Evolutionary conservation across 2,113 vertebrate genomes (phyloP), one percentile per base, ranked within the genome.

Genomic region (Vombatus ursinus): DNA sequence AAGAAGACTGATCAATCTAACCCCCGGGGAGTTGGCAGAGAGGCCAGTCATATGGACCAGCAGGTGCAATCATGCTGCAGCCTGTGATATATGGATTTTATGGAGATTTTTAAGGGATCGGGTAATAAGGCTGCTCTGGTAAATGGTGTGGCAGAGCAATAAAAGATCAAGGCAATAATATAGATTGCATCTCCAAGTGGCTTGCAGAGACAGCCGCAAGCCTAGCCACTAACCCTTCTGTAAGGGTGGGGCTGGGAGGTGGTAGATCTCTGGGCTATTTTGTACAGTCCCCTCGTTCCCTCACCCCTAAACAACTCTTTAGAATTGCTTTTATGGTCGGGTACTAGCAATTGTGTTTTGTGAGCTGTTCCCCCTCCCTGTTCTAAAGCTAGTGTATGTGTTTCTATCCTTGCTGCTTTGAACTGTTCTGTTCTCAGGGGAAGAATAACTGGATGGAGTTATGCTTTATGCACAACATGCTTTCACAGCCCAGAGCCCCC

Each of bases 101-200:
- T 90, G 93, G 94, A 61, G 57, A 92, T 89, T 94, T 97, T 92
- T 94, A 98, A 91, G 93, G 94, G 93, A 94, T 50, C 25, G 14
- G 90, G 90, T 96, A 97, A 91, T 95, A 94, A 97, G 92, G 77
- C 89, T 57, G 89, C 93, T 95, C 89, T 12, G 84, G 93, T 96
- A 93, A 97, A 93, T 95, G 96, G 91, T 57, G 93, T 92, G 91
- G 93, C 51, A 77, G 51, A 52, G 48, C 94, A 90, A 53, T 91
- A 95, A 95, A 96, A 92, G 94, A 93, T 28, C 57, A 96, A 96
- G 91, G 92, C 61, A 44, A 26, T 12, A 6, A 25, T 19, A 8
- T 61, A 94, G 90, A 90, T 50, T 93, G 92, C 90, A 52, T 96
- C 49, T 94, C 92, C 50, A 95, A 96, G 90, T 89, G 91, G 37